These are phyloP conservation scores for Heliconius melpomene DNA, from an alignment of 1,140 invertebrate species.

Conservation along the genomic window DNA sequence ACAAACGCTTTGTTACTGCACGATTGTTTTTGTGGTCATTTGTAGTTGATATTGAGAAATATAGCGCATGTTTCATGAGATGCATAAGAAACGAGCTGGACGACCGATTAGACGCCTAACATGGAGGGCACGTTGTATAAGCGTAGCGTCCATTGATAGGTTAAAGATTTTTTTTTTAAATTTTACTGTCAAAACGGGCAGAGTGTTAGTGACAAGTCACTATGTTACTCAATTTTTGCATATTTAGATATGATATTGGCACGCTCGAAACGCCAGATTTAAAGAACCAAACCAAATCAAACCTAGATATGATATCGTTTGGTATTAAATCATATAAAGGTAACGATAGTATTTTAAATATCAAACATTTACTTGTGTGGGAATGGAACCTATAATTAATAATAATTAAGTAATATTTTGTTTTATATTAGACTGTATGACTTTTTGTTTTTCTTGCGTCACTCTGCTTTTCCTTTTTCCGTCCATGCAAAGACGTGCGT, in stretches of 20 bases:
- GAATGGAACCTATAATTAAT: too few relatives aligned
- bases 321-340: too few relatives aligned
- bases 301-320: neutral
- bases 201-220: neutral
- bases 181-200: neutral
- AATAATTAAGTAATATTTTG: too few relatives aligned
- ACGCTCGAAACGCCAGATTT: too few relatives aligned
- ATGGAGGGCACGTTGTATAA: neutral
- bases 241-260: neutral
- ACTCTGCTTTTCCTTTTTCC: too few relatives aligned
- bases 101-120: conserved; percentile 12
- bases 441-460: too few relatives aligned
- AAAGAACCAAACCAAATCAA: too few relatives aligned
- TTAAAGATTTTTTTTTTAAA: neutral
- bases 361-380: too few relatives aligned
- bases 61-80: neutral
- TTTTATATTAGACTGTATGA: too few relatives aligned
- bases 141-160: neutral
- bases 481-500: too few relatives aligned
- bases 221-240: neutral
- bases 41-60: neutral
- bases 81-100: conserved; percentile 9
- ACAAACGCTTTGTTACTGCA: neutral
- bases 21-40: neutral
- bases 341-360: too few relatives aligned